These are phyloP conservation scores for Lasioglossum albipes DNA, from an alignment of 1,140 invertebrate genomes.

Conservation along the genomic window DNA sequence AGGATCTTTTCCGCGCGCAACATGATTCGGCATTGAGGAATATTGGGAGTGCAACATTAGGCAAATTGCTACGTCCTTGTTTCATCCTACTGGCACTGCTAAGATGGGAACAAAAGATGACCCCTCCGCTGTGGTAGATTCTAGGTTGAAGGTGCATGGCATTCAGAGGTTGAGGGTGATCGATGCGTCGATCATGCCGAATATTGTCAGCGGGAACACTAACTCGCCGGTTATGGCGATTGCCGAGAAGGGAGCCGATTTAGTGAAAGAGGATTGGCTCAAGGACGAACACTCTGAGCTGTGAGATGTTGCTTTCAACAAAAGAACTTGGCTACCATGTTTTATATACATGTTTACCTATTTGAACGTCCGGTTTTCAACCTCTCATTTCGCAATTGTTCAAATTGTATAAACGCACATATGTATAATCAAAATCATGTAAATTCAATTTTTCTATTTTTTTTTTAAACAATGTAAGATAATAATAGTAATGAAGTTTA, in stretches of 20 bases:
- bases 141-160: constrained; percentile 86
- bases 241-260: constrained; percentile 87
- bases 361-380: too few relatives aligned
- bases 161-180: constrained; percentile 86
- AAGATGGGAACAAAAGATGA: constrained; percentile 81
- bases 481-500: too few relatives aligned
- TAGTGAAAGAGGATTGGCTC: constrained; percentile 68
- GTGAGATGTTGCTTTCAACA: neutral
- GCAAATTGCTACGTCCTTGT: constrained; percentile 77
- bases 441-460: too few relatives aligned
- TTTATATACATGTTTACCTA: too few relatives aligned
- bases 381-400: too few relatives aligned
- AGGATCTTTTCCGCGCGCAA: neutral
- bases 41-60: constrained; percentile 80
- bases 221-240: constrained; percentile 90
- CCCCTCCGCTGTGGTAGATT: constrained; percentile 86
- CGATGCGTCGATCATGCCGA: constrained; percentile 89
- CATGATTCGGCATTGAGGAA: neutral
- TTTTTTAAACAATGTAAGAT: too few relatives aligned
- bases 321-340: too few relatives aligned
- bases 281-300: neutral
- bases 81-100: constrained; percentile 77
- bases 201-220: constrained; percentile 88
- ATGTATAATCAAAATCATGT: too few relatives aligned
- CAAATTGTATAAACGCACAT: too few relatives aligned